Conservation (phyloP, 2,797 vertebrate species). For the Periparus ater region DNA sequence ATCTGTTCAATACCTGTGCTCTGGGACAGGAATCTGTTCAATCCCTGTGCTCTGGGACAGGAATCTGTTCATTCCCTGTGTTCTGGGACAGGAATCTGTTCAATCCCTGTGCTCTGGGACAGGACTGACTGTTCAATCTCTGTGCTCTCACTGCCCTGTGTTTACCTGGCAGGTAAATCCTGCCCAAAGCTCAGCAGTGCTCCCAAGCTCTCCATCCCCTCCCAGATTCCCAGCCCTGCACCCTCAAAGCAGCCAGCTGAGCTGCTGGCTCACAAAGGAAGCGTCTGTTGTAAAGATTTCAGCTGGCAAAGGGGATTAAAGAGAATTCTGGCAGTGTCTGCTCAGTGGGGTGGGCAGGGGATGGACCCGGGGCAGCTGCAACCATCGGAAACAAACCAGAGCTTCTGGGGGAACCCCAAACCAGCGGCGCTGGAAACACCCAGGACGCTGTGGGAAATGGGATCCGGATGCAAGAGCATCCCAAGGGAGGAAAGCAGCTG, state of each 20-base stretch:
- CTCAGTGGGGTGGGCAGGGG: background rate
- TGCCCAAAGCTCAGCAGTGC: background rate
- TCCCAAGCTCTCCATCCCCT: background rate
- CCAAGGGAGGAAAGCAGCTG: too few species aligned
- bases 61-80: too few species aligned
- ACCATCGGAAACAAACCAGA: background rate
- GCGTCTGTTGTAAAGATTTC: background rate
- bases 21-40: background rate
- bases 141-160: too few species aligned
- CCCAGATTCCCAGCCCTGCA: background rate
- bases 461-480: rapidly evolving
- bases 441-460: rapidly evolving
- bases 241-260: background rate
- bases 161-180: background rate
- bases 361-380: background rate
- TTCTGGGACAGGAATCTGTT: too few species aligned
- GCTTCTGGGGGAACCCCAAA: background rate
- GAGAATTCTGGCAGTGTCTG: background rate
- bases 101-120: too few species aligned
- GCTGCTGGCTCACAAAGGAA: background rate
- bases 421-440: background rate
- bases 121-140: too few species aligned
- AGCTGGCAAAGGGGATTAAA: background rate
- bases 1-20: too few species aligned
- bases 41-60: too few species aligned